A percentile compares a stretch with the other conserved stretches of the same genome.
phyloP scores from a whole-genome alignment of 2,888 invertebrate genomes.

The Agrochola macilenta region DNA sequence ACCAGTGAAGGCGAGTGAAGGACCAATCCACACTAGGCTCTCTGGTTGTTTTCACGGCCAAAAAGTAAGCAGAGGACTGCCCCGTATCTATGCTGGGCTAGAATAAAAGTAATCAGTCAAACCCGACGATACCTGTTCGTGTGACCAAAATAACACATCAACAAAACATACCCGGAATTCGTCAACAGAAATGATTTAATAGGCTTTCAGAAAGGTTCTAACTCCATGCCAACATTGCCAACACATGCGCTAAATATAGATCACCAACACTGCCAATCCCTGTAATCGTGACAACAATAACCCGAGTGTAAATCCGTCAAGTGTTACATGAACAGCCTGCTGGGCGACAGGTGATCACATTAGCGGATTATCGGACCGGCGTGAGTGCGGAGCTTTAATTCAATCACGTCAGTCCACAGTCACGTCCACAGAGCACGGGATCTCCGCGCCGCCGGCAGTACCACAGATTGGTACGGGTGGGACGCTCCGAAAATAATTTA shows the following conservation, averaged over 20 bases:
- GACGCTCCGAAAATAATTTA: no score
- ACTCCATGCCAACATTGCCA: background rate
- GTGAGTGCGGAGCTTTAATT: conserved; percentile 51
- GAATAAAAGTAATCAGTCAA: background rate
- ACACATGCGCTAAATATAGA: background rate
- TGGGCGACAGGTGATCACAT: conserved; percentile 46
- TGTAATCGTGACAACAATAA: conserved; percentile 35
- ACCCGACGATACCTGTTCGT: background rate
- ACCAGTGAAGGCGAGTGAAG: no score
- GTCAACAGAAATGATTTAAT: background rate
- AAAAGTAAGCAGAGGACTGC: no score
- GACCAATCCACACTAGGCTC: no score
- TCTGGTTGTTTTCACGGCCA: no score
- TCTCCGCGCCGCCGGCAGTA: background rate
- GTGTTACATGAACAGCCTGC: conserved; percentile 18
- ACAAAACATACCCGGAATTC: background rate
- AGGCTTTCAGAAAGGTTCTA: background rate
- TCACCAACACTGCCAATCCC: background rate
- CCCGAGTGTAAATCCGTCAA: conserved; percentile 25
- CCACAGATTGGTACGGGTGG: no score
- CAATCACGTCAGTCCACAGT: conserved; percentile 38
- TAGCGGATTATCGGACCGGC: conserved; percentile 39
- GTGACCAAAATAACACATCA: background rate
- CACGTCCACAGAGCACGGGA: background rate
- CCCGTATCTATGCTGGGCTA: no score